Evolutionary conservation across 2,888 invertebrate species (phyloP), one percentile per base, ranked within the genome.

Genomic region (Hedya salicella): DNA sequence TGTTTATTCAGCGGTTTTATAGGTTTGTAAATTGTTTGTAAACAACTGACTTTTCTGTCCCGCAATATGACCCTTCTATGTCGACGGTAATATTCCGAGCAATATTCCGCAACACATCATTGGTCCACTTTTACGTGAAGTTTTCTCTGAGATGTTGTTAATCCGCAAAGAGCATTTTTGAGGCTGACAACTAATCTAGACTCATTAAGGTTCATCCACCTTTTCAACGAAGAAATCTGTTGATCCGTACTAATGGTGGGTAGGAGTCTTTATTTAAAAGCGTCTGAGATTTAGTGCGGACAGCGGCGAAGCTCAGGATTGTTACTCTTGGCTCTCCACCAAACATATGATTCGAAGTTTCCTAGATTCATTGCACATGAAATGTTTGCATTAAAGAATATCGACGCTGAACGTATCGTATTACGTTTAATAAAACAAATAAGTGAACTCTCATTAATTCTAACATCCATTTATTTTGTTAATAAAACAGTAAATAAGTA

Each of bases 301-400:
- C 75, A 76, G 65, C 75, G 75, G 74, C 77, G 76, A 81, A 80
- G 81, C 81, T 79, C 79, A 76, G 61, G 62, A 71, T 78, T 68
- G 60, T 66, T 82, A 80, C 76, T 76, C 75, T 87, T 88, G 88
- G 86, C 85, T 79, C 60, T 50, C 74, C 71, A 85, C 85, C 87
- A 86, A 86, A 84, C 75, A 74, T 75, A 76, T 70, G 54, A 66
- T 61, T 53, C 53, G 53, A 61, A 53, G 60, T 66, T 66, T 66
- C 60, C 61, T 66, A 66, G 54, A 66, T 66, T 66, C 66, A 66
- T 66, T 66, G 61, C 66, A 60, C 60, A 61, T 66, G 61, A 32
- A 61, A 66, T 60, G 60, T 42, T 60, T 61, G 53, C 53, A 66
- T 61, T 65, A 52, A 66, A 54, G 40, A 48, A 61, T 61, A 66